Evolutionary conservation across 1,140 invertebrate species (phyloP).

Genomic region (Magallana gigas): DNA sequence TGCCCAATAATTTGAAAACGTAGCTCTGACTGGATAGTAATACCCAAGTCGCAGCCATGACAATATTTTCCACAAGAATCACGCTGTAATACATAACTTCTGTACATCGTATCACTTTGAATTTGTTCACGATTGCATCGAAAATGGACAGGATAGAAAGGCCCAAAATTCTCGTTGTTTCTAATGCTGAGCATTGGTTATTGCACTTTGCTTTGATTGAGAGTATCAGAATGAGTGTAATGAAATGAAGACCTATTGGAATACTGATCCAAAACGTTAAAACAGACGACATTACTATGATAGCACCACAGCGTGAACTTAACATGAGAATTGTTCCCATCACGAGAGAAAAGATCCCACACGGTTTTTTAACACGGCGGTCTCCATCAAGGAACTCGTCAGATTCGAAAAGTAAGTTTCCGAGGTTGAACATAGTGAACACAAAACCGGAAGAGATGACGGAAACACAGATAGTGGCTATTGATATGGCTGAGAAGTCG

Average conservation of each 20-base stretch:
- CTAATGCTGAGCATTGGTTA: conserved; percentile 31
- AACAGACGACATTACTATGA: conserved; percentile 44
- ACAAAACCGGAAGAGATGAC: conserved; percentile 40
- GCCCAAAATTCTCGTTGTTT: conserved; percentile 21
- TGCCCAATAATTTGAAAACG: conserved; percentile 45
- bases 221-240: conserved; percentile 46
- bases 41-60: conserved; percentile 55
- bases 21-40: conserved; percentile 44
- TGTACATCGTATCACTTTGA: conserved; percentile 47
- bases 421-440: conserved; percentile 53
- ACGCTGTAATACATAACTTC: conserved; percentile 57
- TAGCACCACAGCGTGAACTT: conserved; percentile 49
- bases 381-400: conserved; percentile 55
- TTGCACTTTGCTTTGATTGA: conserved; percentile 41
- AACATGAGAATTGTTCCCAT: conserved; percentile 51
- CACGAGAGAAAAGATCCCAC: conserved; percentile 43
- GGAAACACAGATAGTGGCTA: conserved; percentile 27
- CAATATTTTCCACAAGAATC: conserved; percentile 51
- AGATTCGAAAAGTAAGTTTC: conserved; percentile 52
- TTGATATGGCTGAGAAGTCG: background rate
- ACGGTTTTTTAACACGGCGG: conserved; percentile 47
- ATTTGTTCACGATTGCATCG: conserved; percentile 47
- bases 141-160: conserved; percentile 52
- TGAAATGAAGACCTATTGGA: conserved; percentile 51
- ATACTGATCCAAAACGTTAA: conserved; percentile 43